These are phyloP conservation scores for Synaphobranchus kaupii DNA, from an alignment of 2,797 vertebrate species.

Conservation along the genomic window DNA sequence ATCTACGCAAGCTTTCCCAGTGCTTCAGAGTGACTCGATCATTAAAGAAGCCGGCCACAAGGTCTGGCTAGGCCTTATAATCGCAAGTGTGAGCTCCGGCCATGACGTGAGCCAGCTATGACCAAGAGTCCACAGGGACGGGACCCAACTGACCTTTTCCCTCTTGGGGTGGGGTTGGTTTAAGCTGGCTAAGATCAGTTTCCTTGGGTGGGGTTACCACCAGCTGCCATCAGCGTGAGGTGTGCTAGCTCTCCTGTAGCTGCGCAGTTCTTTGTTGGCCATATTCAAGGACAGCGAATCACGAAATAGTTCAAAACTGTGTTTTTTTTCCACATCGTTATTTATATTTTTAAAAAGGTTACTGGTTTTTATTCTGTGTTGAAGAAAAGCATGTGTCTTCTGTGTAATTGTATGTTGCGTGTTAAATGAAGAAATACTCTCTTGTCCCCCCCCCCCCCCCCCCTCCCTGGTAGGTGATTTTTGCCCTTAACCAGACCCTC, in stretches of 20 bases:
- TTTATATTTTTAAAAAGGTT: background rate
- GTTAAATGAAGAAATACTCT: background rate
- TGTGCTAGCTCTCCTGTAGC: background rate
- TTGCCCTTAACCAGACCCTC: constrained; percentile 89
- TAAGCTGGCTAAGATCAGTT: background rate
- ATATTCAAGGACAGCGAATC: background rate
- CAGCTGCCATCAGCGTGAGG: background rate
- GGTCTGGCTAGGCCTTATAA: background rate
- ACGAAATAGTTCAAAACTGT: too few species aligned
- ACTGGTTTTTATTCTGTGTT: background rate
- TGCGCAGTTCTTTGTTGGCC: background rate
- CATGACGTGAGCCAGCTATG: background rate
- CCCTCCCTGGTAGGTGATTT: constrained; percentile 75
- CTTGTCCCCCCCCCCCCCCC: background rate
- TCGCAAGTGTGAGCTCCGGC: background rate
- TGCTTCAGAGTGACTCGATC: background rate
- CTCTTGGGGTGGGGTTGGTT: background rate
- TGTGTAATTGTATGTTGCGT: constrained; percentile 15
- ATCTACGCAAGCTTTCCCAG: background rate
- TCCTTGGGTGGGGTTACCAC: background rate
- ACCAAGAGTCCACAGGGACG: background rate
- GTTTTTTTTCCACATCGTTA: too few species aligned
- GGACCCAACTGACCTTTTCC: background rate
- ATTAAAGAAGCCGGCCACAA: background rate
- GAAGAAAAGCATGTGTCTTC: background rate